phyloP scores from a whole-genome alignment of 1,140 invertebrate genomes.

The Acyrthosiphon pisum region DNA sequence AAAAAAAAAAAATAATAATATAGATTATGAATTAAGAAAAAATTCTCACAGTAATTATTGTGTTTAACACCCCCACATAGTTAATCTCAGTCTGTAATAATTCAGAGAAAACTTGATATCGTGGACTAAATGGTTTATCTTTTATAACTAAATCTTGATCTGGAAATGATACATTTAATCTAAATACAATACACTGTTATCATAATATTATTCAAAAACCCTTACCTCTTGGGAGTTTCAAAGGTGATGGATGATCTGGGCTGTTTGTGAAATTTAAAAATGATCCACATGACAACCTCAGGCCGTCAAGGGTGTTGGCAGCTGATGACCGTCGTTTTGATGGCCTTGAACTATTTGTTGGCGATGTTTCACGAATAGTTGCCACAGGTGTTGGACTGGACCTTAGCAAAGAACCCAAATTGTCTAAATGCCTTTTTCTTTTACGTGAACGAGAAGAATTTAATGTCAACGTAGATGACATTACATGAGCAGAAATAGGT shows the following conservation, averaged over 20 bases:
- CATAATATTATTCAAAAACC: neutral
- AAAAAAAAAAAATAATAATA: neutral
- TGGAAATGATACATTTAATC: neutral
- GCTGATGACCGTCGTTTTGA: conserved; percentile 82
- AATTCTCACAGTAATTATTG: conserved; percentile 83
- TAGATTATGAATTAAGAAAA: conserved; percentile 17
- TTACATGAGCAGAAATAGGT: conserved; percentile 7
- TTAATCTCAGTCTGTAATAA: conserved; percentile 95
- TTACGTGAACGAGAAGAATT: conserved; percentile 45
- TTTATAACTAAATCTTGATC: conserved; percentile 61
- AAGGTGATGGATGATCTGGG: conserved; percentile 65
- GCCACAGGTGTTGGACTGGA: conserved; percentile 34
- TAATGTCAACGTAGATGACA: conserved; percentile 48
- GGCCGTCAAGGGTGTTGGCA: conserved; percentile 73
- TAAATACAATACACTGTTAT: neutral
- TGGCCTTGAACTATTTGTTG: conserved; percentile 44
- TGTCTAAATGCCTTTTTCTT: conserved; percentile 53
- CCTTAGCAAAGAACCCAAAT: conserved; percentile 29
- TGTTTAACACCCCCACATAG: conserved; percentile 93
- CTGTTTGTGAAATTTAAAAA: conserved; percentile 85
- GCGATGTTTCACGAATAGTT: conserved; percentile 45
- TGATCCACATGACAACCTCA: conserved; percentile 83
- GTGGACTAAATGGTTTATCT: conserved; percentile 68
- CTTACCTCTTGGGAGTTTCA: conserved; percentile 47
- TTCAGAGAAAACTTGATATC: conserved; percentile 91